Percentiles rank a stretch among this genome's conserved stretches.
Conservation (phyloP, 2,888 invertebrate species). For the Andrena marginata region DNA sequence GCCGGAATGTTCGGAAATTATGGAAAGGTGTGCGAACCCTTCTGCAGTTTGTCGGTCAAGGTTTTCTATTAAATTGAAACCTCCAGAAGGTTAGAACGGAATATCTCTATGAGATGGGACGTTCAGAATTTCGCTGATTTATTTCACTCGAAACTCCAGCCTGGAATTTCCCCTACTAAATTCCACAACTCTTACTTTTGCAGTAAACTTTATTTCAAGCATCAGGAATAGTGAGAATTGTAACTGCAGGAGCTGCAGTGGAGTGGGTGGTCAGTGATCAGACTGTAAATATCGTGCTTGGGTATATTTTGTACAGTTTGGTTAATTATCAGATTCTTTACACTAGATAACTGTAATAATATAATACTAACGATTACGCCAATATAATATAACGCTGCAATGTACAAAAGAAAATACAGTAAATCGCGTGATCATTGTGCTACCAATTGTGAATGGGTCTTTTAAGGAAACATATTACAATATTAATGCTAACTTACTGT, state of each 20-base stretch:
- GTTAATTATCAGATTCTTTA: background rate
- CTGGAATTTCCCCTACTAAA: too few relatives aligned
- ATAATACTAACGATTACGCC: background rate
- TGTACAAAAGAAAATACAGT: conserved; percentile 9
- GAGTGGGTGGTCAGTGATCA: background rate
- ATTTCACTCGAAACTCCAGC: too few relatives aligned
- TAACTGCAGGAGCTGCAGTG: background rate
- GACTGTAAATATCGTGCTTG: background rate
- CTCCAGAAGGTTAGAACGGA: background rate
- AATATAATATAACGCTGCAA: background rate
- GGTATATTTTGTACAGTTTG: conserved; percentile 5
- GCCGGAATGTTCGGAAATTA: background rate
- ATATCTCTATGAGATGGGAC: too few relatives aligned
- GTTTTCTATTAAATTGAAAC: background rate
- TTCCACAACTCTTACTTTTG: too few relatives aligned
- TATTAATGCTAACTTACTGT: background rate
- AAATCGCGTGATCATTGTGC: conserved; percentile 13
- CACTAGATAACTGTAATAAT: conserved; percentile 3
- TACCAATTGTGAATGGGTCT: conserved; percentile 3
- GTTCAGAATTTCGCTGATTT: too few relatives aligned
- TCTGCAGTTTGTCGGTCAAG: background rate
- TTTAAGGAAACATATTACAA: background rate
- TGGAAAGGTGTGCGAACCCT: background rate
- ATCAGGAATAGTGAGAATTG: background rate
- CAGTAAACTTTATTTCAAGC: background rate